Base-by-base conservation (phyloP, 1,140 invertebrate genomes). In the Melanaphis sacchari region DNA sequence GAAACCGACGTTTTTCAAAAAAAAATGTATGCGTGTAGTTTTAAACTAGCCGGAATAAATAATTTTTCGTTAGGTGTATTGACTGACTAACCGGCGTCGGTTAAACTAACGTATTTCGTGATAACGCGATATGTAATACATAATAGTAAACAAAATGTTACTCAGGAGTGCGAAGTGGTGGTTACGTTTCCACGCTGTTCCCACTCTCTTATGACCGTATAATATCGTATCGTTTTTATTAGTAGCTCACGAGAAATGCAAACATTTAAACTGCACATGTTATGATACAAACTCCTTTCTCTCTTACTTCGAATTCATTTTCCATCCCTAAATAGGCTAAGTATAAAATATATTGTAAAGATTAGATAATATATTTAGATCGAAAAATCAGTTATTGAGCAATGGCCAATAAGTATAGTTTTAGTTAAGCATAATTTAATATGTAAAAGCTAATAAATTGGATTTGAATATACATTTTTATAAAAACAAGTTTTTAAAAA, bases 31-130 rank as follows among this genome's bases (percentile, higher is more conserved):
- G 31, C 88, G 87, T 52, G 21, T 46, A 49, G 36, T 52, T 52
- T 89, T 38, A 36, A 52, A 89, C 87, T 89, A 24, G 49, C 18
- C 36, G 49, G 59, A 31, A 90, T 38, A 36, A 43, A 43, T 46
- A 91, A 46, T 38, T 82, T 84, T n/a, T 93, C 59, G 46, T 54
- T 59, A 46, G 90, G 36, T 93, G 81, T 85, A 54, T 85, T 54
- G 91, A 93, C 81, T 85, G 76, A 49, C 91, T 93, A 85, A 93
- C 91, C 91, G 91, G 91, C 76, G 91, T 84, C 91, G 81, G 81
- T 81, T 93, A 85, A 93, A 93, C 91, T 93, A n/a, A 93, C 91
- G 52, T 59, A 90, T 85, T 93, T 82, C 91, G 91, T 93, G 91
- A 93, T 93, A 93, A 93, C 91, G 81, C 76, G 43, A 85, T 85